Evolutionary conservation across 2,797 vertebrate species (phyloP).

Genomic region (Australoheros facetus): DNA sequence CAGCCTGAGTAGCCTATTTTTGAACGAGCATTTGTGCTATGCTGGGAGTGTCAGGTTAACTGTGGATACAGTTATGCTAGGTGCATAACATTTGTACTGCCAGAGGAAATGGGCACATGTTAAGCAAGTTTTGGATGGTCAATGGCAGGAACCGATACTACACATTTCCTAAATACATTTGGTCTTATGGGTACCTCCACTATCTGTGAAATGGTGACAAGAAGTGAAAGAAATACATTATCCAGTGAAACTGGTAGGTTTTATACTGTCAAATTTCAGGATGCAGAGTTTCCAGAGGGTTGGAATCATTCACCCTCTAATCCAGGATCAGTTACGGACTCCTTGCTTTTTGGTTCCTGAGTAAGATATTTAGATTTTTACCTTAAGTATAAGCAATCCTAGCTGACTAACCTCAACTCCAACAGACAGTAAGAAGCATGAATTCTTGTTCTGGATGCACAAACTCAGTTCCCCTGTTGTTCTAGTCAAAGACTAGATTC

Average conservation of each 20-base stretch:
- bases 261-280: background rate
- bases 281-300: background rate
- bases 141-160: background rate
- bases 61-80: conserved; percentile 11
- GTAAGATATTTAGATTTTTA: background rate
- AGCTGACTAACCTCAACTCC: background rate
- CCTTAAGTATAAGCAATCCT: background rate
- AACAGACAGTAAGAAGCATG: background rate
- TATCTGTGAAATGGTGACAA: background rate
- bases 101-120: background rate
- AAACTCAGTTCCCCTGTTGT: background rate
- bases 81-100: conserved; percentile 21
- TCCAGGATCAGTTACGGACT: conserved; percentile 5
- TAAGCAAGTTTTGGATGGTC: background rate
- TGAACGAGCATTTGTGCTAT: conserved; percentile 37
- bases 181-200: background rate
- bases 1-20: conserved; percentile 45
- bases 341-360: background rate
- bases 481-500: conserved; percentile 5
- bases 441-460: background rate
- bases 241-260: background rate
- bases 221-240: background rate
- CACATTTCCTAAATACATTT: background rate
- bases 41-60: conserved; percentile 43
- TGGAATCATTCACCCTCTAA: background rate